Conservation (phyloP, 2,113 vertebrate genomes). For the Nettapus auritus region DNA sequence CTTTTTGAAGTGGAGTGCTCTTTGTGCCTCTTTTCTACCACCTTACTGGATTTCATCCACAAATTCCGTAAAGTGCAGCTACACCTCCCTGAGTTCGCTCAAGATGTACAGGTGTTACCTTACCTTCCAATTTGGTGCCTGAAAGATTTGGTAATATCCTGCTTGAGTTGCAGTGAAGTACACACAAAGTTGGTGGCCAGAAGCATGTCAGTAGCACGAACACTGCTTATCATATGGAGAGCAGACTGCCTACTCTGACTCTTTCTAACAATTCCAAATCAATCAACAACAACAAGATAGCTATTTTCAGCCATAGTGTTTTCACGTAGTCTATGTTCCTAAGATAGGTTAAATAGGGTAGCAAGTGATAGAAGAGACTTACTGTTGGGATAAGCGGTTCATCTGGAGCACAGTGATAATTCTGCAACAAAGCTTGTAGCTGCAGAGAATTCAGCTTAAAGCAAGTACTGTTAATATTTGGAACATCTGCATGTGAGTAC, state of each 20-base stretch:
- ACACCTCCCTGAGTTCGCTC: neutral
- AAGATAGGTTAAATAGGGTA: neutral
- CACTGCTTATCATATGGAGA: neutral
- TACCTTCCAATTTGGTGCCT: neutral
- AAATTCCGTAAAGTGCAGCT: neutral
- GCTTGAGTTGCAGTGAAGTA: neutral
- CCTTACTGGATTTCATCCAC: neutral
- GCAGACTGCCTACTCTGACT: neutral
- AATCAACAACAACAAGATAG: neutral
- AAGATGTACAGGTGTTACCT: neutral
- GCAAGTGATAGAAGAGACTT: slow-evolving; percentile 39
- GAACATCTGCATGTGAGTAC: slow-evolving; percentile 91
- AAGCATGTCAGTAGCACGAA: neutral
- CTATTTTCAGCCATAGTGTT: neutral
- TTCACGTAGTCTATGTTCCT: neutral
- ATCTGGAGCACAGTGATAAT: slow-evolving; percentile 96
- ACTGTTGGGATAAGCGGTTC: slow-evolving; percentile 96
- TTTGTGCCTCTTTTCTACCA: neutral
- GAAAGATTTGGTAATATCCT: neutral
- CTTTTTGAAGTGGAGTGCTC: neutral
- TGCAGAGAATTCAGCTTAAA: slow-evolving; percentile 98
- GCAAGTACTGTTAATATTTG: slow-evolving; percentile 95
- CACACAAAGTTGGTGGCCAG: neutral
- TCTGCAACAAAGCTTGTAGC: slow-evolving; percentile 92
- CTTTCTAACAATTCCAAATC: neutral